Base-by-base conservation (phyloP, 1,140 invertebrate species). In the Pseudomyrmex pallidus region DNA sequence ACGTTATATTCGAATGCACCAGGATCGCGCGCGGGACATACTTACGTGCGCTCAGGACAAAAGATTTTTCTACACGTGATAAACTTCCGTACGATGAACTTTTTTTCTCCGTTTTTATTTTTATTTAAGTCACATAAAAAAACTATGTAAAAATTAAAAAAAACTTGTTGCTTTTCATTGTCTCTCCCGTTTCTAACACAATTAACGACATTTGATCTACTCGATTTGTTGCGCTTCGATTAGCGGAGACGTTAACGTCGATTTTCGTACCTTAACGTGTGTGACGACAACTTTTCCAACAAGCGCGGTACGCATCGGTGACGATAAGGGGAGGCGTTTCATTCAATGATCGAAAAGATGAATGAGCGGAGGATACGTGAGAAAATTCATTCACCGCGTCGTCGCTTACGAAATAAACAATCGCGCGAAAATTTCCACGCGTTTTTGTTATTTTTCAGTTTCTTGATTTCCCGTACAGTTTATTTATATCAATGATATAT, bases 321-420 rank as follows among this genome's bases (percentile, higher is more conserved):
- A 46, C 66, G 82, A 61, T 15, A 64, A 67, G 17, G 70, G 70
- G 83, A 78, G 83, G 73, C 83, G 73, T 86, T 72, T 78, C 85
- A 88, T 88, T 88, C 73, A 86, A 50, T 35, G 76, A 76, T 22
- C 48, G 22, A 54, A 67, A 82, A 86, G 67, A 88, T 90, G 87
- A 90, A 90, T 88, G 85, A 87, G 82, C 25, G 35, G 67, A 48
- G 35, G 54, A 64, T 52, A 13, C 57, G n/a, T 13, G 20, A 10
- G 64, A 70, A 35, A n/a, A 78, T 59, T 48, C 76, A 78, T 70
- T 78, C 64, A 68, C 5, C 56, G 13, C 44, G 17, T n/a, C 1
- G 10, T 62, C 48, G 5, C 61, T 64, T 7, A 8, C 9, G 50
- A 63, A 67, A 67, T 70, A 78, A 78, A 78, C 52, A 78, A 68